Base-by-base conservation (phyloP, 1,140 invertebrate species). In the Cydia splendana region DNA sequence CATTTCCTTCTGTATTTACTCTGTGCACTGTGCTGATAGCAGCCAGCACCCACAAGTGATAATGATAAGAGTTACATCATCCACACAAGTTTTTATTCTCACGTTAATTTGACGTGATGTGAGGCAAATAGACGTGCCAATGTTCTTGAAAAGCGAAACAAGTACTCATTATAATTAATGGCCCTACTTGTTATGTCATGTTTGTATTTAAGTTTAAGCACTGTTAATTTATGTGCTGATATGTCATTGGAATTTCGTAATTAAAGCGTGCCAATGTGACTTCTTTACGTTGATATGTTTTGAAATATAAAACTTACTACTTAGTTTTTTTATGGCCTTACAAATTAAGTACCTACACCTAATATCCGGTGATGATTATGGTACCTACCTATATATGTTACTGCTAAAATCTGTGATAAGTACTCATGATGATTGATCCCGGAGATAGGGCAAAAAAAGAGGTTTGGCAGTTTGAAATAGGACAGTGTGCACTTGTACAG, bases 111-210 rank as follows among this genome's bases (percentile, higher is more conserved):
- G 67, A 71, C 34, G 18, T 18, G 67, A 38, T 38, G n/a, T 45
- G 67, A 9, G n/a, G 15, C 67, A 38, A 24, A 62, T 3, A 10
- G 18, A 62, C 34, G 67, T 42, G 67, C 67, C 67, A 71, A 34
- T 71, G 38, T 71, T 45, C 57, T 62, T n/a, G 57, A 71, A 71
- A 71, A 71, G 15, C 34, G 67, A 45, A 71, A 20, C 67, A 42
- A 71, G 67, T 18, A 24, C 20, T 62, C 24, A 62, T 62, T 62
- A 62, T 62, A 62, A 62, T 62, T 45, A 71, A 71, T 18, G 7
- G 15, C 15, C 67, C 67, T 18, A 67, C 30, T 71, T 38, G 67
- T 71, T 71, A 71, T 18, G 38, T 71, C n/a, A 38, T 45, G 34
- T 71, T 71, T 71, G 67, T 71, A 10, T 71, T 69, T 71, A 71